Percentiles rank a stretch among this genome's conserved stretches.
Conservation (phyloP, 1,140 invertebrate genomes). For the Macrobrachium nipponense region DNA sequence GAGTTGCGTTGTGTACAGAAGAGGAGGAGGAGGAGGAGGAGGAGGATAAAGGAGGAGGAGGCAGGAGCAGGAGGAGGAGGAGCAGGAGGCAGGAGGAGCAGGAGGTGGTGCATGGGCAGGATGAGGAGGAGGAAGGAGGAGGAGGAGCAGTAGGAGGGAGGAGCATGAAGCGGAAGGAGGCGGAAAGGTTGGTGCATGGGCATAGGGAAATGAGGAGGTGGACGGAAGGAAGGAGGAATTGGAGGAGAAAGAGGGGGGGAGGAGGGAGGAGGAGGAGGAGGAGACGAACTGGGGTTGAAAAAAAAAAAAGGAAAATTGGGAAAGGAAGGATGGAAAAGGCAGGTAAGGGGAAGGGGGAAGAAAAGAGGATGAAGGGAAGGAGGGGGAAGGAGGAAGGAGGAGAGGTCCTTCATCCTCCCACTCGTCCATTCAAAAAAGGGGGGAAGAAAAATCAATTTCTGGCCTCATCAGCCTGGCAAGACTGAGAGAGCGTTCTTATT, state of each 20-base stretch:
- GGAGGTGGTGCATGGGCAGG: background rate
- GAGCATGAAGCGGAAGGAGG: background rate
- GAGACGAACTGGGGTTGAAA: too few relatives aligned
- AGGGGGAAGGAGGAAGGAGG: slow-evolving; percentile 4
- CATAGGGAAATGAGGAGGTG: background rate
- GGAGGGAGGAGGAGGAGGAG: background rate
- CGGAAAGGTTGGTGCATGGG: background rate
- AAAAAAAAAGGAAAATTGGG: background rate
- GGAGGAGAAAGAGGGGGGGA: background rate
- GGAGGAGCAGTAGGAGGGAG: background rate
- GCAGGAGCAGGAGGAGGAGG: background rate
- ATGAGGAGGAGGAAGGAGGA: background rate
- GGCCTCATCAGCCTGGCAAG: slow-evolving; percentile 2
- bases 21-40: too few relatives aligned
- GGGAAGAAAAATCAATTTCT: background rate
- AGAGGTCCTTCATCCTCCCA: background rate
- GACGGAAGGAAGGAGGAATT: too few relatives aligned
- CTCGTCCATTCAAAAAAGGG: background rate
- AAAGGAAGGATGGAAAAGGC: background rate
- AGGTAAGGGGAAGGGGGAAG: background rate
- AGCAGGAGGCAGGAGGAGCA: background rate
- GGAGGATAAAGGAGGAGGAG: background rate
- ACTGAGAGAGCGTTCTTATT: background rate
- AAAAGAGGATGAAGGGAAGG: slow-evolving; percentile 9
- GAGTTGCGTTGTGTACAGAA: background rate